A percentile compares a stretch with the other conserved stretches of the same genome.
phyloP scores from a whole-genome alignment of 35 echinoderm and acorn worm genomes.

The Patiria miniata region DNA sequence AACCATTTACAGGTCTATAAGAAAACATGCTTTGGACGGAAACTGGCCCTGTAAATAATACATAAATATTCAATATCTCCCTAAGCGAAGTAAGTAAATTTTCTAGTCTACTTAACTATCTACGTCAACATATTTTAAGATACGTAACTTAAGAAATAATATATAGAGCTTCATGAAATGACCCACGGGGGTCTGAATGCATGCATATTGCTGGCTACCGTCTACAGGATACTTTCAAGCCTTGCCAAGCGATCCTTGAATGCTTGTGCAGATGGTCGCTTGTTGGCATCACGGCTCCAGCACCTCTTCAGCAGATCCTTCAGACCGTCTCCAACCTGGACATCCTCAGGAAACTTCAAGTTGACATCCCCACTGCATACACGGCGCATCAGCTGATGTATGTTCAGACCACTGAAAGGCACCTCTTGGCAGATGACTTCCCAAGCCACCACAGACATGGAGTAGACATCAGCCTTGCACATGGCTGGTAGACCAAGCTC shows the following conservation, averaged over 20 bases:
- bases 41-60: too few species aligned
- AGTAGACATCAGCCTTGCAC: conserved; percentile 55
- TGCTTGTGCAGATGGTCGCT: conserved; percentile 43
- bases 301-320: conserved; percentile 9
- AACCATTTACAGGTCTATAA: too few species aligned
- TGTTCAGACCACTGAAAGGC: conserved; percentile 3
- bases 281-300: conserved; percentile 32
- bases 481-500: conserved; percentile 21
- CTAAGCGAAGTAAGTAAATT: too few species aligned
- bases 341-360: conserved; percentile 15
- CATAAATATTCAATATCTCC: too few species aligned
- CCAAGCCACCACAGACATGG: conserved; percentile 43
- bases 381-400: conserved; percentile 22
- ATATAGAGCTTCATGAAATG: too few species aligned
- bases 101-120: too few species aligned
- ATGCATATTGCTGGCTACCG: too few species aligned
- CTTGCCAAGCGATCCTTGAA: not conserved
- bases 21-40: too few species aligned
- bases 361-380: conserved; percentile 18
- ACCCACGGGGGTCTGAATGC: too few species aligned
- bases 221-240: not conserved
- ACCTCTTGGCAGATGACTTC: conserved; percentile 45
- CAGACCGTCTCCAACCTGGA: conserved; percentile 12
- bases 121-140: too few species aligned
- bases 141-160: too few species aligned